Percentiles rank a stretch among this genome's conserved stretches.
Conservation (phyloP, 2,797 vertebrate species). For the Sarcophilus harrisii region DNA sequence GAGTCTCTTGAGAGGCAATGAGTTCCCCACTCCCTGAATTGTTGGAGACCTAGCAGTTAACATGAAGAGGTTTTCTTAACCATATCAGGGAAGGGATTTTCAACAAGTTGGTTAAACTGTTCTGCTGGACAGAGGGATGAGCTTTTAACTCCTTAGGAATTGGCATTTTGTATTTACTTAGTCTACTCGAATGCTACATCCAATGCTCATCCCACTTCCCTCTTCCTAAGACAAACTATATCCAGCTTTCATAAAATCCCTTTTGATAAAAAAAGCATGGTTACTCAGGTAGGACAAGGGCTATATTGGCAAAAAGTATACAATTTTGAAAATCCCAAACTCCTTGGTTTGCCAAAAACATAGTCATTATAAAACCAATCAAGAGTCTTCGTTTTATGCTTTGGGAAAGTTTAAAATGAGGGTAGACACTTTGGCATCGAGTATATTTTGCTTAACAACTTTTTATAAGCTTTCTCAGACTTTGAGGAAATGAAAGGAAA, state of each 20-base stretch:
- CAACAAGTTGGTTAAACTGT: not conserved
- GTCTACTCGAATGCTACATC: too few relatives aligned
- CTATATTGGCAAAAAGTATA: slow-evolving; percentile 87
- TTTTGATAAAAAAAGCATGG: slow-evolving; percentile 88
- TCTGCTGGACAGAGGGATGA: not conserved
- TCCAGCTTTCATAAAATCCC: slow-evolving; percentile 91
- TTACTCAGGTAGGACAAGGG: slow-evolving; percentile 89
- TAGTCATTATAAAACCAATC: slow-evolving; percentile 84
- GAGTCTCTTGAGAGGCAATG: not conserved
- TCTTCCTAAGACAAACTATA: slow-evolving; percentile 87
- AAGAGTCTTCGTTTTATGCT: slow-evolving; percentile 78
- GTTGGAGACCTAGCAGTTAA: not conserved
- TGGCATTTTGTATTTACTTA: too few relatives aligned
- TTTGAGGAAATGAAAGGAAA: slow-evolving; percentile 75
- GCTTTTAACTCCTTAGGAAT: not conserved
- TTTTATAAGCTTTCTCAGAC: slow-evolving; percentile 85
- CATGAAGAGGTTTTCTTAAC: not conserved
- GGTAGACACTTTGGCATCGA: slow-evolving; percentile 85
- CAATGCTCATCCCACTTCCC: too few relatives aligned
- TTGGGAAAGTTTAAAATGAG: slow-evolving; percentile 86
- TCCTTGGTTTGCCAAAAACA: slow-evolving; percentile 82
- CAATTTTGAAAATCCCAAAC: slow-evolving; percentile 86
- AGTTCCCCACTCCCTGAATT: not conserved
- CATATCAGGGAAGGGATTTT: not conserved
- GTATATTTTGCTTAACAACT: slow-evolving; percentile 85